These are phyloP conservation scores for Venustaconcha ellipsiformis DNA, from an alignment of 1,140 invertebrate species.

Conservation along the genomic window DNA sequence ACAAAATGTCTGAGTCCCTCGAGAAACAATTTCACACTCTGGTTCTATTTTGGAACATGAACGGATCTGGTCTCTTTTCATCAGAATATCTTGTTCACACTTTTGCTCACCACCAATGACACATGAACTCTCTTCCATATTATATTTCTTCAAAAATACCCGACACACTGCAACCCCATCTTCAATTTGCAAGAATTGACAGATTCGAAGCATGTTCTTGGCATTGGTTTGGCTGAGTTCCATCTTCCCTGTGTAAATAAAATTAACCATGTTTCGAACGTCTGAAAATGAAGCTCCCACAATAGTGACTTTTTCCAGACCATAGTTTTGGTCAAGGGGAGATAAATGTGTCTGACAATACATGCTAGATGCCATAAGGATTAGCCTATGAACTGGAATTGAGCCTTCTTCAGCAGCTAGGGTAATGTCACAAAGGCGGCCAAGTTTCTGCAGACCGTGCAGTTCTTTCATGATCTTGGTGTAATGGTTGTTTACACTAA, in stretches of 20 bases:
- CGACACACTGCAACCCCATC: no score
- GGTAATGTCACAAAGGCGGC: conserved; percentile 18
- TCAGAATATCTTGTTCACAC: no score
- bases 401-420: not conserved
- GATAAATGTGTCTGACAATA: conserved; percentile 3
- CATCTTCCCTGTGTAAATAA: conserved; percentile 19
- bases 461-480: conserved; percentile 7
- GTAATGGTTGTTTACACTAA: not conserved
- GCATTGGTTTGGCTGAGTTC: not conserved
- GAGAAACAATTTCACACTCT: no score
- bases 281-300: not conserved
- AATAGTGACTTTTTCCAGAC: not conserved
- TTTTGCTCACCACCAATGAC: no score
- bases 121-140: no score
- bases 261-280: conserved; percentile 5
- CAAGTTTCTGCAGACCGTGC: conserved; percentile 4
- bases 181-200: no score
- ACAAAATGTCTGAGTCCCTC: no score
- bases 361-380: conserved; percentile 17
- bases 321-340: not conserved
- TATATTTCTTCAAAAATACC: no score
- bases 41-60: no score
- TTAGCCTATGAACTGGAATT: conserved; percentile 12
- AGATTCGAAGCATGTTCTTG: no score
- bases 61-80: no score